A percentile compares a stretch with the other conserved stretches of the same genome.
These are phyloP conservation scores for Odobenus rosmarus DNA, from an alignment of 2,113 vertebrate genomes.

Conservation along the genomic window DNA sequence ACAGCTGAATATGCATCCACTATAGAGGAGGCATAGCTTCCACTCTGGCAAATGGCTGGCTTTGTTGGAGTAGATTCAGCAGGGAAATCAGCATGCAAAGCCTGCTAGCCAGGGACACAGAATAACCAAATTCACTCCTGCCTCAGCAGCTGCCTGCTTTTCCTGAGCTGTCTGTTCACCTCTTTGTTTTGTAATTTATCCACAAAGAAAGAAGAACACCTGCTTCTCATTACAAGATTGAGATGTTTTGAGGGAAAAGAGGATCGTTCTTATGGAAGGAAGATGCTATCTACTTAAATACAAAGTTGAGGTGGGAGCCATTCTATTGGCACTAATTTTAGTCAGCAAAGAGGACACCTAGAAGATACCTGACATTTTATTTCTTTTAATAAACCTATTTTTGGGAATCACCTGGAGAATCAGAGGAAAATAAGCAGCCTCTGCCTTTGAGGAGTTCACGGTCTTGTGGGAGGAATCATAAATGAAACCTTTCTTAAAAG, in stretches of 20 bases:
- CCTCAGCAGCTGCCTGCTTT: slow-evolving; percentile 46
- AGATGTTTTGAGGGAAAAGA: slow-evolving; percentile 45
- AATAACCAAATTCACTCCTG: not conserved
- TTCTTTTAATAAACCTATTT: not conserved
- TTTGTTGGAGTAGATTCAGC: not conserved
- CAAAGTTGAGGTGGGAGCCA: not conserved
- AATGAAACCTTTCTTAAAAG: slow-evolving; percentile 45
- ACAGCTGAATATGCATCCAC: not conserved
- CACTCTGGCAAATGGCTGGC: not conserved
- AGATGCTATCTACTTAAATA: slow-evolving; percentile 30
- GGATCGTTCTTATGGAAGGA: slow-evolving; percentile 27
- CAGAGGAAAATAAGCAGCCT: not conserved
- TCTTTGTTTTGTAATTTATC: slow-evolving; percentile 64
- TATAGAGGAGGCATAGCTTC: not conserved
- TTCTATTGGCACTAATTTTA: not conserved
- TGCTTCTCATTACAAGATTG: slow-evolving; percentile 65
- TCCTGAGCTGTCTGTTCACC: slow-evolving; percentile 49
- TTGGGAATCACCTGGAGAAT: not conserved
- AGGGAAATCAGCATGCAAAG: not conserved
- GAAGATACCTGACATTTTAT: not conserved
- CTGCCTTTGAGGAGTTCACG: not conserved
- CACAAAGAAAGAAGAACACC: slow-evolving; percentile 65
- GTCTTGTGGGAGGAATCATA: not conserved
- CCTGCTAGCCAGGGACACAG: not conserved
- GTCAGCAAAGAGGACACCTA: not conserved